Conservation (phyloP, 2,888 invertebrate species). For the Tholera decimalis region DNA sequence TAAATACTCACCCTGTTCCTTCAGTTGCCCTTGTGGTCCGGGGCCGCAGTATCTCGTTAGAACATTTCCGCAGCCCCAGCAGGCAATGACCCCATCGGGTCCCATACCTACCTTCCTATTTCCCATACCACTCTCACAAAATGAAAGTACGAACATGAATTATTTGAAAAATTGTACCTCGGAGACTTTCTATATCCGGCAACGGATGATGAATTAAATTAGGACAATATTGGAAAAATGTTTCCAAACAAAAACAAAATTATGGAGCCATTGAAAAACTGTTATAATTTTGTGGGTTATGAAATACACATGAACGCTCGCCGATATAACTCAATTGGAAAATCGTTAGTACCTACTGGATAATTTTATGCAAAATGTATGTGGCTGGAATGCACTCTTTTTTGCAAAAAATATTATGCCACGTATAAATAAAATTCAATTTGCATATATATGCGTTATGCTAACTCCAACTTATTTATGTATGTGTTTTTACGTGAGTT, state of each 20-base stretch:
- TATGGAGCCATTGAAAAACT: background rate
- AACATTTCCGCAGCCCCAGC: no score
- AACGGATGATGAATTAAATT: constrained; percentile 39
- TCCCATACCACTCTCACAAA: constrained; percentile 25
- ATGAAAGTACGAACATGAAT: constrained; percentile 29
- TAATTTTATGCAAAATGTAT: background rate
- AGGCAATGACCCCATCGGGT: no score
- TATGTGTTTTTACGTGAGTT: constrained; percentile 48
- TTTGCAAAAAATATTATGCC: background rate
- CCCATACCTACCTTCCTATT: no score
- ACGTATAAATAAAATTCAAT: constrained; percentile 9
- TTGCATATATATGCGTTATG: background rate
- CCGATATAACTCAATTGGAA: constrained; percentile 4
- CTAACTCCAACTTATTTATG: constrained; percentile 33
- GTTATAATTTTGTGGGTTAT: constrained; percentile 11
- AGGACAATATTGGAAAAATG: constrained; percentile 26
- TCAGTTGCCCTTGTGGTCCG: no score
- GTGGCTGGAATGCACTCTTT: background rate
- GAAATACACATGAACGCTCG: background rate
- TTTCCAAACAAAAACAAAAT: constrained; percentile 11
- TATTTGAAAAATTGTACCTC: constrained; percentile 47
- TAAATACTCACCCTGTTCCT: no score
- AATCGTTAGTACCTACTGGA: background rate
- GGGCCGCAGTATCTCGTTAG: no score
- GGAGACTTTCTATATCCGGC: constrained; percentile 34